Evolutionary conservation across 2,797 vertebrate genomes (phyloP).

Genomic region (Melanotaenia nigrans): DNA sequence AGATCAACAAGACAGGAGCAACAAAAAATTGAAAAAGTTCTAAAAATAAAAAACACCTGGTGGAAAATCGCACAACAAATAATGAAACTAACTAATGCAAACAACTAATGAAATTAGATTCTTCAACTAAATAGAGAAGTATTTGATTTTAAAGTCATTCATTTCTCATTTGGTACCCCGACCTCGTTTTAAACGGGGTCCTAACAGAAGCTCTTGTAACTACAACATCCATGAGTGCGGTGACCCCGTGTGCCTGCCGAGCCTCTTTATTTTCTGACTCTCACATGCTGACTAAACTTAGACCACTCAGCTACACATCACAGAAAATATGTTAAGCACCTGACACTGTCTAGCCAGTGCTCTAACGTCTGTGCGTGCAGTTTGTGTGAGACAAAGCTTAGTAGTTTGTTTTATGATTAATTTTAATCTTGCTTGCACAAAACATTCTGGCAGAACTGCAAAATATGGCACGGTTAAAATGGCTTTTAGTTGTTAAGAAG

Average conservation of each 20-base stretch:
- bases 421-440: background rate
- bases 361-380: constrained; percentile 9
- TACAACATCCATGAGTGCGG: constrained; percentile 6
- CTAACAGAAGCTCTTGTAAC: constrained; percentile 17
- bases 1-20: background rate
- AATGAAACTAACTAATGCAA: too few relatives aligned
- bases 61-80: too few relatives aligned
- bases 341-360: constrained; percentile 50
- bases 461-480: background rate
- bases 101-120: background rate
- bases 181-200: background rate
- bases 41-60: background rate
- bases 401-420: background rate
- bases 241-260: constrained; percentile 63
- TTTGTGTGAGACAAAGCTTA: constrained; percentile 31
- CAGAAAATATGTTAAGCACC: constrained; percentile 66
- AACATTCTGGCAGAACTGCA: background rate
- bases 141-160: background rate
- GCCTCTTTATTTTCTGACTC: constrained; percentile 70
- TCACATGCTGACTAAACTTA: constrained; percentile 82
- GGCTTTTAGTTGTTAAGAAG: background rate
- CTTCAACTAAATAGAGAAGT: background rate
- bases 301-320: constrained; percentile 74
- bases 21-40: background rate
- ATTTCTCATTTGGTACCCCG: background rate